A percentile compares a stretch with the other conserved stretches of the same genome.
phyloP scores from a whole-genome alignment of 92 coral and sea anemone genomes.

The Zoanthus solanderi region DNA sequence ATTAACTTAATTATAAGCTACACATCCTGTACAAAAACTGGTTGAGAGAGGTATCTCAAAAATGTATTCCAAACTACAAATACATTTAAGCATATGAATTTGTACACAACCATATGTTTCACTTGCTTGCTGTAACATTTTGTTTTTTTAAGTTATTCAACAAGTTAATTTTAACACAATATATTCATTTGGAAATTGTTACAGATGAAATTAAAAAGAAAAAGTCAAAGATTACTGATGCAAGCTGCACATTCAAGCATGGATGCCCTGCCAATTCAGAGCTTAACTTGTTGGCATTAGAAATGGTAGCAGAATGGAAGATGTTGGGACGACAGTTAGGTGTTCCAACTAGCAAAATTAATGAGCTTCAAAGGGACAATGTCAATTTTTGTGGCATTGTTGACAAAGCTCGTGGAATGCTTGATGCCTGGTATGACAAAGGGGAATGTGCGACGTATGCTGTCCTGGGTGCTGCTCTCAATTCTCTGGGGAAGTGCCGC shows the following conservation, averaged over 20 bases:
- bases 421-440: conserved; percentile 79
- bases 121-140: too few relatives aligned
- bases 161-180: too few relatives aligned
- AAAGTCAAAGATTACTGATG: too few relatives aligned
- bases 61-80: too few relatives aligned
- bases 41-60: too few relatives aligned
- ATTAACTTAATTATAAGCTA: too few relatives aligned
- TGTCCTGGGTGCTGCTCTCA: conserved; percentile 72
- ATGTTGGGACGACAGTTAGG: conserved; percentile 76
- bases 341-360: conserved; percentile 69
- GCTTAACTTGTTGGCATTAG: conserved; percentile 64
- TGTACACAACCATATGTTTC: too few relatives aligned
- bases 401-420: conserved; percentile 85
- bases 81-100: too few relatives aligned
- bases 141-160: too few relatives aligned
- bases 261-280: conserved; percentile 67
- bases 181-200: too few relatives aligned
- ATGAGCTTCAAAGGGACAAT: conserved; percentile 80
- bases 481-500: conserved; percentile 58
- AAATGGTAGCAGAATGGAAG: conserved; percentile 73
- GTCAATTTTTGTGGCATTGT: conserved; percentile 66
- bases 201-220: too few relatives aligned
- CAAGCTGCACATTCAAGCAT: neutral
- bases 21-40: too few relatives aligned
- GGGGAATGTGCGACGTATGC: conserved; percentile 51